Evolutionary conservation across 2,797 vertebrate genomes (phyloP).

Genomic region (Enteromius thamalakanensis): DNA sequence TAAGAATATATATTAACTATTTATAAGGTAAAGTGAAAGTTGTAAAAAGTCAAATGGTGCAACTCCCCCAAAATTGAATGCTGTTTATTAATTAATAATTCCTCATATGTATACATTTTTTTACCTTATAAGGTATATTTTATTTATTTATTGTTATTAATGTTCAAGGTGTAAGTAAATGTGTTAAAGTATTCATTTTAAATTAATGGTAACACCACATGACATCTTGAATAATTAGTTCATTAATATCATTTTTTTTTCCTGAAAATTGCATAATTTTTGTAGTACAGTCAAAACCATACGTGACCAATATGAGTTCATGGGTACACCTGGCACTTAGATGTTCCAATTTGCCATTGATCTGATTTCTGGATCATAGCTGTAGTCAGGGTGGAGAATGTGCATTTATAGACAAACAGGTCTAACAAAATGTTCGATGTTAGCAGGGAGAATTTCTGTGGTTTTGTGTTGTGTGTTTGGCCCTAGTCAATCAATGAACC

Average conservation of each 20-base stretch:
- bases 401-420: neutral
- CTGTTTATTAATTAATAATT: neutral
- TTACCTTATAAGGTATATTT: neutral
- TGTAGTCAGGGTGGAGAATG: neutral
- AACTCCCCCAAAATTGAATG: neutral
- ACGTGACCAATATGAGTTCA: neutral
- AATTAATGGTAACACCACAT: neutral
- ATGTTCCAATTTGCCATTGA: neutral
- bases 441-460: conserved; percentile 54
- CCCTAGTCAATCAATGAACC: conserved; percentile 66
- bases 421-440: neutral
- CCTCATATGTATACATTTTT: neutral
- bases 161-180: neutral
- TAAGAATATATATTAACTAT: neutral
- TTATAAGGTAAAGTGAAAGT: neutral
- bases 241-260: too few species aligned
- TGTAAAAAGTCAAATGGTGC: neutral
- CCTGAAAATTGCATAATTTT: neutral
- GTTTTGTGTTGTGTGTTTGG: neutral
- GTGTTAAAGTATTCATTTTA: neutral
- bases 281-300: neutral
- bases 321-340: neutral
- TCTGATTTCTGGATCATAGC: neutral
- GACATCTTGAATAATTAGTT: neutral
- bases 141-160: neutral